Percentiles rank a stretch among this genome's conserved stretches.
Conservation (phyloP, 2,888 invertebrate species). For the Capitulum mitella region DNA sequence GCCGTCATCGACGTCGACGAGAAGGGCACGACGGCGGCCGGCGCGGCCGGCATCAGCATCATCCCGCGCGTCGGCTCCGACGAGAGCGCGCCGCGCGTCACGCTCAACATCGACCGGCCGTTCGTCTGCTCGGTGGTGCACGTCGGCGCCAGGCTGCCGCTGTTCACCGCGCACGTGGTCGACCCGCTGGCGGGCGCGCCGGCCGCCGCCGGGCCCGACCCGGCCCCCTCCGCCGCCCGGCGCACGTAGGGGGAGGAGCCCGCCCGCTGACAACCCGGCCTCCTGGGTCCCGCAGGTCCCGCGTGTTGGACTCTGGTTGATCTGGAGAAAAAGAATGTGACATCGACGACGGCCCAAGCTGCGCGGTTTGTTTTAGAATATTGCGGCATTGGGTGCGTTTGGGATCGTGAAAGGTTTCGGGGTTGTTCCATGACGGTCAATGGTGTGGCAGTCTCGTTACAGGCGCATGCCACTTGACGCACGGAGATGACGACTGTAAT, state of each 20-base stretch:
- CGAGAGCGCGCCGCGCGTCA: conserved; percentile 42
- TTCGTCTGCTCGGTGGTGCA: conserved; percentile 38
- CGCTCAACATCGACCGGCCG: conserved; percentile 31
- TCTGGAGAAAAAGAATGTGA: too few relatives aligned
- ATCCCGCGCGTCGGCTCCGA: conserved; percentile 39
- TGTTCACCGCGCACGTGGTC: conserved; percentile 27
- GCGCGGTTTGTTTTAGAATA: too few relatives aligned
- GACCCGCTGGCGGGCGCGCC: conserved; percentile 52
- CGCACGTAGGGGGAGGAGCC: conserved; percentile 38
- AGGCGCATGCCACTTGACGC: too few relatives aligned
- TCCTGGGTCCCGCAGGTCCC: too few relatives aligned
- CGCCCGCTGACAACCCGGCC: too few relatives aligned
- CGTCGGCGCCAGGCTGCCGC: conserved; percentile 38
- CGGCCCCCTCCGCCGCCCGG: conserved; percentile 38
- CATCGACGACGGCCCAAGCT: too few relatives aligned
- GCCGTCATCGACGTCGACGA: conserved; percentile 62
- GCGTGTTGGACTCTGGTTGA: too few relatives aligned
- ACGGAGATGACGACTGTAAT: too few relatives aligned
- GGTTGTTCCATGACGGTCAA: too few relatives aligned
- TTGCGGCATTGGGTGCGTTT: too few relatives aligned
- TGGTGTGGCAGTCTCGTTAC: too few relatives aligned
- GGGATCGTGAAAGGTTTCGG: too few relatives aligned
- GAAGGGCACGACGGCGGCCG: conserved; percentile 36
- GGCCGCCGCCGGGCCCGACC: conserved; percentile 31
- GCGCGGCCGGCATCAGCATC: conserved; percentile 36